Percentiles rank a stretch among this genome's conserved stretches.
Evolutionary conservation across 37 sponge, comb jelly and placozoan genomes (phyloP).

Genomic region (Oopsacas minuta): DNA sequence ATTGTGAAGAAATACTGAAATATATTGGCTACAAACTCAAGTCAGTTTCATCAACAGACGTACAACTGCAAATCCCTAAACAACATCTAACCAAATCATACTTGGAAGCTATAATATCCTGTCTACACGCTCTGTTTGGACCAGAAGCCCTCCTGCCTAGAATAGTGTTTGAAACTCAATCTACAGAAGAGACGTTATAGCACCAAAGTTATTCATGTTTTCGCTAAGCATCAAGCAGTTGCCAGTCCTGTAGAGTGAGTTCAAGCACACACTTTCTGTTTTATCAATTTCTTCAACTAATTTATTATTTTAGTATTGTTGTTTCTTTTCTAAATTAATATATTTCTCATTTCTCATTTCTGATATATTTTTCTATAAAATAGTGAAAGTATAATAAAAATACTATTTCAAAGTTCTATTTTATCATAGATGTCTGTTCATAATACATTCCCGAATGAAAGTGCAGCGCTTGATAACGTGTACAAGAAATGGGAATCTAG

Average conservation of each 20-base stretch:
- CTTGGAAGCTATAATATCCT: background rate
- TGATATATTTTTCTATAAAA: no score
- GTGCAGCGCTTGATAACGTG: background rate
- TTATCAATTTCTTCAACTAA: no score
- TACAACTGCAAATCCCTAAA: background rate
- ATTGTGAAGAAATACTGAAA: background rate
- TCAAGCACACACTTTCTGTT: no score
- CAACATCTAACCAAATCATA: background rate
- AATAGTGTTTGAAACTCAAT: background rate
- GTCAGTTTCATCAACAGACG: background rate
- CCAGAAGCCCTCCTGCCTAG: background rate
- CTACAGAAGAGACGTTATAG: background rate
- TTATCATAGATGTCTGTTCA: background rate
- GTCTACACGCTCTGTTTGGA: constrained; percentile 10
- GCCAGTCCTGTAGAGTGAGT: no score
- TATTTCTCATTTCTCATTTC: no score
- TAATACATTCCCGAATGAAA: background rate
- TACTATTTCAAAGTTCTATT: no score
- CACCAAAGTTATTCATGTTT: no score
- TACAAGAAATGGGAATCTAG: constrained; percentile 12
- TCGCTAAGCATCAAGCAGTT: no score
- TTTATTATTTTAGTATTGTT: no score
- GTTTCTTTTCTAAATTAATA: no score
- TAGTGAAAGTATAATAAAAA: no score
- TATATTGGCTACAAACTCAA: background rate